These are phyloP conservation scores for Spea hammondii DNA, from an alignment of 2,797 vertebrate genomes.

Conservation along the genomic window DNA sequence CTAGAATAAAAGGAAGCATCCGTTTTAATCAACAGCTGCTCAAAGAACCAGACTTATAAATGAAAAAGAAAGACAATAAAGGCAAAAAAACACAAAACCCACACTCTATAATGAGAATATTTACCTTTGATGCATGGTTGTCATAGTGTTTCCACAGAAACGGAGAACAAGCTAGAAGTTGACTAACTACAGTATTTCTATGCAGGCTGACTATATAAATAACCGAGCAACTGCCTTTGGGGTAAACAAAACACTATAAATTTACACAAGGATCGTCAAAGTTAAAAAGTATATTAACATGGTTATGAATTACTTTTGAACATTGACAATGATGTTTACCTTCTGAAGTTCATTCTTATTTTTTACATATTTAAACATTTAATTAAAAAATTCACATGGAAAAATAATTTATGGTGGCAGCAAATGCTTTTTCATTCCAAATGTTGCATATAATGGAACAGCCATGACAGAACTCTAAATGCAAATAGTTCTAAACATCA, in stretches of 20 bases:
- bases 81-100: not conserved
- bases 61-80: not conserved
- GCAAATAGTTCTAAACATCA: too few relatives aligned
- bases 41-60: not conserved
- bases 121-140: constrained; percentile 55
- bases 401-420: too few relatives aligned
- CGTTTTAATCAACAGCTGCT: constrained; percentile 21
- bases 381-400: too few relatives aligned
- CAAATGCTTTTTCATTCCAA: too few relatives aligned
- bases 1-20: constrained; percentile 45
- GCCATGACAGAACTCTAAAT: too few relatives aligned
- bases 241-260: constrained; percentile 47
- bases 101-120: not conserved
- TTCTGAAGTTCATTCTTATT: too few relatives aligned
- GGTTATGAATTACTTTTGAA: constrained; percentile 10
- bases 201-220: constrained; percentile 48
- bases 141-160: constrained; percentile 48
- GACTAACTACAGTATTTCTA: constrained; percentile 49
- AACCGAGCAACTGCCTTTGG: constrained; percentile 33
- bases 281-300: constrained; percentile 29
- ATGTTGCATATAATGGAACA: too few relatives aligned
- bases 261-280: too few relatives aligned
- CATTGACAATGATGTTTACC: not conserved
- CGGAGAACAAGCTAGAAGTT: constrained; percentile 25
- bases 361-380: too few relatives aligned